A percentile compares a stretch with the other conserved stretches of the same genome.
Evolutionary conservation across 2,888 invertebrate species (phyloP).

Genomic region (Polymixis lichenea): DNA sequence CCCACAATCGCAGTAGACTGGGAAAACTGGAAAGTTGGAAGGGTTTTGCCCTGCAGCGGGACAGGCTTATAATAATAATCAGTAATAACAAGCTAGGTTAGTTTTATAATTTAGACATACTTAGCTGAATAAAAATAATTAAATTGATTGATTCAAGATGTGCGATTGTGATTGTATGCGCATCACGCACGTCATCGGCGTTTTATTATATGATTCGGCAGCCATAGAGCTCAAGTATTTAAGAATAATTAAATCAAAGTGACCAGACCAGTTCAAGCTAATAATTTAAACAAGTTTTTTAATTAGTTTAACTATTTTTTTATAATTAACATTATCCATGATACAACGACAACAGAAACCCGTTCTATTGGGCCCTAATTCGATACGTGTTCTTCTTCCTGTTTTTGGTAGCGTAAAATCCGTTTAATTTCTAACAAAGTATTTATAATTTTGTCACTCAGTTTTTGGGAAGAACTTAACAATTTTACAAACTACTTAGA

Average conservation of each 20-base stretch:
- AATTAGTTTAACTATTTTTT: slow-evolving; percentile 18
- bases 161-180: neutral
- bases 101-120: neutral
- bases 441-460: neutral
- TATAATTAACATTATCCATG: neutral
- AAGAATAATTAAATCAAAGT: slow-evolving; percentile 15
- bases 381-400: too few species aligned
- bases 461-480: neutral
- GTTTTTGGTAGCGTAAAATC: neutral
- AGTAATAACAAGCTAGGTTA: neutral
- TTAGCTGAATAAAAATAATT: neutral
- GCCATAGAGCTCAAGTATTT: slow-evolving; percentile 5
- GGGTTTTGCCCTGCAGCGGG: too few species aligned
- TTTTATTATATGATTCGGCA: slow-evolving; percentile 26
- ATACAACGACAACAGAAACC: neutral
- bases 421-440: neutral
- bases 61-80: too few species aligned
- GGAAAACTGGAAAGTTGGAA: too few species aligned
- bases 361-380: neutral
- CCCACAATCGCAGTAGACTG: too few species aligned
- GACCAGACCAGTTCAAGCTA: slow-evolving; percentile 10
- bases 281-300: slow-evolving; percentile 18
- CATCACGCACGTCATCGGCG: neutral
- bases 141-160: neutral
- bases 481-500: neutral